These are phyloP conservation scores for Cyrtonyx montezumae DNA, from an alignment of 2,113 vertebrate species.

Conservation along the genomic window DNA sequence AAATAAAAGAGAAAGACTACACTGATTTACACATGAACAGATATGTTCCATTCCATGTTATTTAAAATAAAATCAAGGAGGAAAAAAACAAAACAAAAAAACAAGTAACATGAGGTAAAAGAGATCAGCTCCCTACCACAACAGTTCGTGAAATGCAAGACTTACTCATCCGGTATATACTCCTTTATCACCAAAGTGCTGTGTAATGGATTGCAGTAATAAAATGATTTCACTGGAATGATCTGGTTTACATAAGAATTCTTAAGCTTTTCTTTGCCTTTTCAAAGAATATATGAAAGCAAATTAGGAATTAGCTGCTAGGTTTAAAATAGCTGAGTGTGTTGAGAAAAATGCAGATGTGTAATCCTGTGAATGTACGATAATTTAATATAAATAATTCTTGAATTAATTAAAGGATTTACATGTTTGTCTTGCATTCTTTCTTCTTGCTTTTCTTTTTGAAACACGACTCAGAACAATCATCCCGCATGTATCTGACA, in stretches of 20 bases:
- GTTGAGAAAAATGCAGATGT: conserved; percentile 61
- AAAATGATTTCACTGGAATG: conserved; percentile 48
- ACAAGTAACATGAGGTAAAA: conserved; percentile 30
- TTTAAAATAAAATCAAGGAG: conserved; percentile 26
- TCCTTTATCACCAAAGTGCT: conserved; percentile 39
- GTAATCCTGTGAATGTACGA: conserved; percentile 67
- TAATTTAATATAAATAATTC: conserved; percentile 65
- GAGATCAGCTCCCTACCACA: not conserved
- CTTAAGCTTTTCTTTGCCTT: conserved; percentile 54
- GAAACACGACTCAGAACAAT: conserved; percentile 51
- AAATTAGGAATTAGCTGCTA: conserved; percentile 49
- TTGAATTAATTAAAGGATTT: conserved; percentile 71
- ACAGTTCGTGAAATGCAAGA: conserved; percentile 11
- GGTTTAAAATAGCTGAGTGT: conserved; percentile 60
- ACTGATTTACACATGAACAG: conserved; percentile 16
- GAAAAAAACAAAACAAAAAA: conserved; percentile 20
- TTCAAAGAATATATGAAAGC: conserved; percentile 51
- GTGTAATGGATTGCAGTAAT: conserved; percentile 36
- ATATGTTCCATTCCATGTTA: conserved; percentile 16
- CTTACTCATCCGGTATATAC: conserved; percentile 1
- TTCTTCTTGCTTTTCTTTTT: conserved; percentile 65
- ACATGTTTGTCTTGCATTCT: conserved; percentile 54
- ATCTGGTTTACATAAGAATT: conserved; percentile 59
- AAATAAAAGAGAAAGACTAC: not conserved
- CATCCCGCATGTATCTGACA: conserved; percentile 58